Percentiles rank a stretch among this genome's conserved stretches.
phyloP scores from a whole-genome alignment of 2,113 vertebrate genomes.

The Cairina moschata region DNA sequence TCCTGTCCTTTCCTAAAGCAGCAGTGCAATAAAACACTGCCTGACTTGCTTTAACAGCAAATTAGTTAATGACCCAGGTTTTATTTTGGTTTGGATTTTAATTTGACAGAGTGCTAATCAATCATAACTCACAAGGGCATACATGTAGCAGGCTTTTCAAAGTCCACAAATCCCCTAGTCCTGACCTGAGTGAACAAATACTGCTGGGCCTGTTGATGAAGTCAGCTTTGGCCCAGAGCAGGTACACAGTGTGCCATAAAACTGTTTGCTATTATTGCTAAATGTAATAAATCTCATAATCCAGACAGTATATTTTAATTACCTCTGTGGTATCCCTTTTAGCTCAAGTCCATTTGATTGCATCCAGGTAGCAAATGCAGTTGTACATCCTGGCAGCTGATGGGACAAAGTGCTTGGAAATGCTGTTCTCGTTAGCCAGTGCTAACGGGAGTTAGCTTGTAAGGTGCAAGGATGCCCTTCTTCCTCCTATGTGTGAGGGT shows the following conservation, averaged over 20 bases:
- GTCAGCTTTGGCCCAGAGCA: background rate
- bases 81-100: background rate
- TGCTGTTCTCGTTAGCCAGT: background rate
- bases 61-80: background rate
- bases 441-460: background rate
- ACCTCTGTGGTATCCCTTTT: background rate
- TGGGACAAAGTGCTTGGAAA: background rate
- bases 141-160: background rate
- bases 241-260: background rate
- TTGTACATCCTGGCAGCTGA: background rate
- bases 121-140: slow-evolving; percentile 4
- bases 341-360: background rate
- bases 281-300: background rate
- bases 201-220: background rate
- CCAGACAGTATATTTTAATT: background rate
- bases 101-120: slow-evolving; percentile 32
- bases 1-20: background rate
- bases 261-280: background rate
- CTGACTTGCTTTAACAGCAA: slow-evolving; percentile 17
- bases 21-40: background rate
- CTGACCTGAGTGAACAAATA: background rate
- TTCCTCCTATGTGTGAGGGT: fast-evolving
- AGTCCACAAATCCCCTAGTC: background rate
- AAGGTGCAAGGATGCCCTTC: background rate
- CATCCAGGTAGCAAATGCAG: background rate